Evolutionary conservation across 1,140 invertebrate genomes (phyloP).

Genomic region (Bombus ignitus): DNA sequence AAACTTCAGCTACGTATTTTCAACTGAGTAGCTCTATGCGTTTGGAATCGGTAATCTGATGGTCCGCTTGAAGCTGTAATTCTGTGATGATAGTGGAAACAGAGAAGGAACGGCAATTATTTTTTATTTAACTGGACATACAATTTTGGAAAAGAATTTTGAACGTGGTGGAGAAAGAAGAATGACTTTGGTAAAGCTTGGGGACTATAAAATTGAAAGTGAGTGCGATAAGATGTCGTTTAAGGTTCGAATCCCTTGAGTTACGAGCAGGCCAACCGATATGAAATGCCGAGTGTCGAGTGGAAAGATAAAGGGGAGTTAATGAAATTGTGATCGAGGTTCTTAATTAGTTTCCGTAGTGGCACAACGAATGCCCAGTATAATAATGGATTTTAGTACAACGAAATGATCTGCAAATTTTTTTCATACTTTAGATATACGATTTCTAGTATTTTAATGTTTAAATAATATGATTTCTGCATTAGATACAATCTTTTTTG

Average conservation of each 20-base stretch:
- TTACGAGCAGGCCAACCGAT: not conserved
- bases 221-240: not conserved
- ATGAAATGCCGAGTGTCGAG: not conserved
- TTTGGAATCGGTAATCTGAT: too few species aligned
- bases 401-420: not conserved
- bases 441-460: not conserved
- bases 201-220: not conserved
- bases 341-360: too few species aligned
- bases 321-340: not conserved
- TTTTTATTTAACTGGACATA: not conserved
- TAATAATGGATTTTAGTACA: not conserved
- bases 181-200: not conserved
- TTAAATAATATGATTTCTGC: not conserved
- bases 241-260: not conserved
- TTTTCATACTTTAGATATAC: not conserved
- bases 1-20: not conserved
- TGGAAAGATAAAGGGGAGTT: not conserved
- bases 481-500: not conserved
- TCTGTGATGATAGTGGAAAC: too few species aligned
- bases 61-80: too few species aligned
- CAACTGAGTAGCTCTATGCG: not conserved
- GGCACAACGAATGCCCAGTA: not conserved
- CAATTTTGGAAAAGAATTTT: not conserved
- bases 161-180: not conserved
- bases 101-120: not conserved